Percentiles rank a stretch among this genome's conserved stretches.
Conservation (phyloP, 1,140 invertebrate species). For the Bicyclus anynana region DNA sequence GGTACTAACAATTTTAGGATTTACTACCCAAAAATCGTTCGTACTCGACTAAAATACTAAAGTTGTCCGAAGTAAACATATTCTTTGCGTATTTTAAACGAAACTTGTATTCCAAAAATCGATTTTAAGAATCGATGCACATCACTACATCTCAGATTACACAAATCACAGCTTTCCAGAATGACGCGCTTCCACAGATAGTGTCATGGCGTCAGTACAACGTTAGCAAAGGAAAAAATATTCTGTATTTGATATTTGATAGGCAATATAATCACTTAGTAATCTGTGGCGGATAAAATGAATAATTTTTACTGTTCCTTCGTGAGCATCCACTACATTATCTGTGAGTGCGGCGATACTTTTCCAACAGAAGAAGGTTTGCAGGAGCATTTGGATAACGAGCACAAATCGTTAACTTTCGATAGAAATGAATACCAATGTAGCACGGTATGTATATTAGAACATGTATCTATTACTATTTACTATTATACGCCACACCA, state of each 20-base stretch:
- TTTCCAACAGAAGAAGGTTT: slow-evolving; percentile 54
- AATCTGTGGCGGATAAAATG: slow-evolving; percentile 35
- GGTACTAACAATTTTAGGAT: too few species aligned
- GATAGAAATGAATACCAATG: slow-evolving; percentile 43
- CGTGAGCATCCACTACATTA: slow-evolving; percentile 63
- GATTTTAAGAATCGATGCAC: neutral
- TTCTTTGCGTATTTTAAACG: too few species aligned
- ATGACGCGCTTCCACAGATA: slow-evolving; percentile 29
- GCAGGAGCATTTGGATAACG: slow-evolving; percentile 48
- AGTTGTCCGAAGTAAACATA: too few species aligned
- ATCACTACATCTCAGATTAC: neutral
- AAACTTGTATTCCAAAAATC: neutral
- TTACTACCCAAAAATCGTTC: too few species aligned
- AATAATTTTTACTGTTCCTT: slow-evolving; percentile 63
- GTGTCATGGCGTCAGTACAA: slow-evolving; percentile 28
- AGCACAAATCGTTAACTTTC: slow-evolving; percentile 34
- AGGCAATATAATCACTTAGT: slow-evolving; percentile 22
- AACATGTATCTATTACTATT: neutral
- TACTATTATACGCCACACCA: neutral
- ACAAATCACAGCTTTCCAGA: neutral
- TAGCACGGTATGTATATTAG: slow-evolving; percentile 35
- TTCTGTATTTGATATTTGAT: slow-evolving; percentile 17
- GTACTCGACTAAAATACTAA: too few species aligned
- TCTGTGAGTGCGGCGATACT: slow-evolving; percentile 66
- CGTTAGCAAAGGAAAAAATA: slow-evolving; percentile 28